phyloP scores from a whole-genome alignment of 2,797 vertebrate genomes.

The Acridotheres tristis region DNA sequence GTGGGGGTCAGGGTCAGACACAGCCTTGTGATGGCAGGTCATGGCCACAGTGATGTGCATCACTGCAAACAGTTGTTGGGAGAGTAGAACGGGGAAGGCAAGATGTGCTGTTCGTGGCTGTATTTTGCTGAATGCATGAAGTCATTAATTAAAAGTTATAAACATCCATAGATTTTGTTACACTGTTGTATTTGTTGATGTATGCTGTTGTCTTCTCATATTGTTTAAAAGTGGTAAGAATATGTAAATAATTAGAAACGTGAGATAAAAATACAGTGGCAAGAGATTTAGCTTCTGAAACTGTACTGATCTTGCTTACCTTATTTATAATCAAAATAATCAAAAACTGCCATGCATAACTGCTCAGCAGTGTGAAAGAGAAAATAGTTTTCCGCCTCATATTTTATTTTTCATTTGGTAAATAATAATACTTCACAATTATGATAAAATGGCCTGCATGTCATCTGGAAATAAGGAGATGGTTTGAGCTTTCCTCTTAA shows the following conservation, averaged over 20 bases:
- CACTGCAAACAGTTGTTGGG: accelerated
- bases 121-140: background rate
- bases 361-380: background rate
- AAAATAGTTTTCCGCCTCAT: background rate
- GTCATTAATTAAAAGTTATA: background rate
- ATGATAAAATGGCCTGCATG: background rate
- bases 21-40: background rate
- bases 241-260: background rate
- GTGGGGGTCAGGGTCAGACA: background rate
- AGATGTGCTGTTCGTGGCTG: background rate
- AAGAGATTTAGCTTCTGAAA: background rate
- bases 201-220: background rate
- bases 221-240: background rate
- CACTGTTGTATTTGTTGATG: background rate
- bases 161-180: background rate
- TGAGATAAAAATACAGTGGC: background rate
- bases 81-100: background rate
- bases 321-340: background rate
- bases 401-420: background rate
- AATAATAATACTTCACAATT: background rate
- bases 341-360: background rate
- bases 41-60: background rate
- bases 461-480: background rate
- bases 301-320: background rate
- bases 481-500: background rate